phyloP scores from a whole-genome alignment of 2,888 invertebrate genomes.

The Sussaba pulchella region DNA sequence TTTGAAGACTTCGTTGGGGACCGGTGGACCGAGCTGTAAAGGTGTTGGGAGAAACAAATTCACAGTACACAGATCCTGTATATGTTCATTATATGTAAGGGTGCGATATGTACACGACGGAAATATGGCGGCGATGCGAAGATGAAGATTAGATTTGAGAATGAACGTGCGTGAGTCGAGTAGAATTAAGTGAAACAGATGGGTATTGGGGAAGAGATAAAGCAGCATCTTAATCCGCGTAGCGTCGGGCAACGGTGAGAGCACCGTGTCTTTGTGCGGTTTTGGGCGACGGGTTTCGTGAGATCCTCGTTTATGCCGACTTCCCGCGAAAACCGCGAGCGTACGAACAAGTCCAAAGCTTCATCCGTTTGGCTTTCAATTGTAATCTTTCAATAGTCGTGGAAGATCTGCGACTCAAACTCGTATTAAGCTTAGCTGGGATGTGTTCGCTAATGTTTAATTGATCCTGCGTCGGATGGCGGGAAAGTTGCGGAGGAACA shows the following conservation, averaged over 20 bases:
- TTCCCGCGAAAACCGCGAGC: conserved; percentile 1
- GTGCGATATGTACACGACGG: not conserved
- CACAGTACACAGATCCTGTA: too few species aligned
- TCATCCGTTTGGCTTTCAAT: conserved; percentile 41
- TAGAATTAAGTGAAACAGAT: conserved; percentile 32
- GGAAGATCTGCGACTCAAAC: not conserved
- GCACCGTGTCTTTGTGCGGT: conserved; percentile 37
- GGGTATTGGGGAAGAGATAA: conserved; percentile 21
- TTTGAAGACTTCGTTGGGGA: too few species aligned
- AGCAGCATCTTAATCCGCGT: conserved; percentile 56
- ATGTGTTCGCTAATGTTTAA: not conserved
- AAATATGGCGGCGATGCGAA: conserved; percentile 5
- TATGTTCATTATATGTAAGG: too few species aligned
- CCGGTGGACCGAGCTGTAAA: too few species aligned
- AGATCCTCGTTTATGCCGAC: not conserved
- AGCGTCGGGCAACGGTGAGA: conserved; percentile 20
- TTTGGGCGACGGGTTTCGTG: conserved; percentile 27
- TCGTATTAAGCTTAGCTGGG: not conserved
- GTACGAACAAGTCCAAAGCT: conserved; percentile 6
- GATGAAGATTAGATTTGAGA: conserved; percentile 48
- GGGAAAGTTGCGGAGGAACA: not conserved
- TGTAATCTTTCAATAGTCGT: conserved; percentile 37
- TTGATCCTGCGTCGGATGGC: not conserved
- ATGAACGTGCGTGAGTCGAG: conserved; percentile 41
- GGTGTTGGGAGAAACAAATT: too few species aligned